Percentiles rank a stretch among this genome's conserved stretches.
phyloP scores from a whole-genome alignment of 2,113 vertebrate species.

The Chaetorhynchus papuensis region DNA sequence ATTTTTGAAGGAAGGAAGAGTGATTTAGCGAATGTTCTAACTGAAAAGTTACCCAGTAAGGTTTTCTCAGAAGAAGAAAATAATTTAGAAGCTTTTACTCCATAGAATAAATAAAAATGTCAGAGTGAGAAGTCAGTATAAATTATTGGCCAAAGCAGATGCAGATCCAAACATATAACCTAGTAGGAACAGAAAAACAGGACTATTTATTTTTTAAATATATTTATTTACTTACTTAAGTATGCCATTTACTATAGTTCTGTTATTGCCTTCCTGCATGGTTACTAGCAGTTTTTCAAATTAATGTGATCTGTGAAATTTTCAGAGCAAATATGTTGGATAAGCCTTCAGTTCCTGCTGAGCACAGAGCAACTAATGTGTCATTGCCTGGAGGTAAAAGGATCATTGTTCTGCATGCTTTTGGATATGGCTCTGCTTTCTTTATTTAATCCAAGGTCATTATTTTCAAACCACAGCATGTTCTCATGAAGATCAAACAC shows the following conservation, averaged over 20 bases:
- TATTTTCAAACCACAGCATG: background rate
- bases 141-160: background rate
- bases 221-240: background rate
- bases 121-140: background rate
- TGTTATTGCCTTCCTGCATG: background rate
- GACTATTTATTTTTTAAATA: background rate
- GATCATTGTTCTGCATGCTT: background rate
- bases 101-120: background rate
- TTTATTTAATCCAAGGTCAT: background rate
- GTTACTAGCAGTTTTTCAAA: background rate
- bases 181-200: background rate
- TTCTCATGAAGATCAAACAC: background rate
- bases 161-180: background rate
- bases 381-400: background rate
- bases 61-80: background rate
- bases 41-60: background rate
- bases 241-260: background rate
- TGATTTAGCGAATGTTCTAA: background rate
- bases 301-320: background rate
- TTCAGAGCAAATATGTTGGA: background rate
- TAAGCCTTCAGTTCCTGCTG: background rate
- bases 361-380: background rate
- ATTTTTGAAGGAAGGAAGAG: background rate
- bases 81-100: background rate
- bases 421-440: background rate